Conservation (phyloP, 2,797 vertebrate species). For the Pseudomugil gertrudae region DNA sequence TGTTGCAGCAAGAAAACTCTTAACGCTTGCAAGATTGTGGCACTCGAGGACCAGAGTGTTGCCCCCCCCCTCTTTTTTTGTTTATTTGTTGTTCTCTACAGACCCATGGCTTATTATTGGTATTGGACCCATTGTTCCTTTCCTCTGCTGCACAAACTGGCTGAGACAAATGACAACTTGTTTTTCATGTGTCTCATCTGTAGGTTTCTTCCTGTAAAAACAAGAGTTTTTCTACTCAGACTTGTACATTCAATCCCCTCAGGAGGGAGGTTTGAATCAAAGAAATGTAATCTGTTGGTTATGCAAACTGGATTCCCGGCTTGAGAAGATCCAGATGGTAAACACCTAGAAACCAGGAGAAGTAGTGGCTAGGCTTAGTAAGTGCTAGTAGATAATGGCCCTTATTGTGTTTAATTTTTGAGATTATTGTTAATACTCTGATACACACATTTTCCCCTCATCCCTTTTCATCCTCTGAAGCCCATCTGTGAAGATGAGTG, state of each 20-base stretch:
- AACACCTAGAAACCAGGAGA: too few relatives aligned
- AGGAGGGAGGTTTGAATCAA: too few relatives aligned
- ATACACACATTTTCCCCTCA: not conserved
- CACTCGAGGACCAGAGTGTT: too few relatives aligned
- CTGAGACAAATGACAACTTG: not conserved
- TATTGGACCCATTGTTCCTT: not conserved
- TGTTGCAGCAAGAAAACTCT: too few relatives aligned
- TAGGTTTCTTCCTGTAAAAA: not conserved
- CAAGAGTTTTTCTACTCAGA: not conserved
- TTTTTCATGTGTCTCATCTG: too few relatives aligned
- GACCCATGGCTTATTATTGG: not conserved
- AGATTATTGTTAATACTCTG: not conserved
- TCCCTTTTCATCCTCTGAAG: constrained; percentile 13
- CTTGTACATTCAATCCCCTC: not conserved
- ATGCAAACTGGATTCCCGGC: too few relatives aligned
- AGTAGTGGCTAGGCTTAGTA: too few relatives aligned
- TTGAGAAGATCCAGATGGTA: too few relatives aligned
- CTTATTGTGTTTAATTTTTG: not conserved
- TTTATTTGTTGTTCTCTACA: not conserved
- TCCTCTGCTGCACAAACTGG: not conserved
- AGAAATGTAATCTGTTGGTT: too few relatives aligned
- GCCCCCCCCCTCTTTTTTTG: too few relatives aligned
- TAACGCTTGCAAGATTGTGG: too few relatives aligned
- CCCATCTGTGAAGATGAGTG: constrained; percentile 30
- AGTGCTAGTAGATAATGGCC: too few relatives aligned